Evolutionary conservation across 64 coral and sea anemone genomes (phyloP).

Genomic region (Trachythela sp.): DNA sequence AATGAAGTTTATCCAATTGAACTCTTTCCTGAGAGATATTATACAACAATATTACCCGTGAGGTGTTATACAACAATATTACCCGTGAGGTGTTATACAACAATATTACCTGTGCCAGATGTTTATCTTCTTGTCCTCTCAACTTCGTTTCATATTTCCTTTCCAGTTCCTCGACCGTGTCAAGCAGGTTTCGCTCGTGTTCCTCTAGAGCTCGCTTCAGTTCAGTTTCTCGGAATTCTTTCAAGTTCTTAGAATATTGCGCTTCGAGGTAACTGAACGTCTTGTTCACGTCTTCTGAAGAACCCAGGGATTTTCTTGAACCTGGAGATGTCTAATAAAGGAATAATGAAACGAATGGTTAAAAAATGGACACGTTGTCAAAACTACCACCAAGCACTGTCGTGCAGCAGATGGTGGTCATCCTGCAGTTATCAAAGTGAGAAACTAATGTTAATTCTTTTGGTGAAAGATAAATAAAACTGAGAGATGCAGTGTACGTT

Average conservation of each 20-base stretch:
- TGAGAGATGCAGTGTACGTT: background rate
- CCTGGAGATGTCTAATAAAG: background rate
- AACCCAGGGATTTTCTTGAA: background rate
- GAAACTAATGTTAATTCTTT: too few species aligned
- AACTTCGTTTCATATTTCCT: conserved; percentile 49
- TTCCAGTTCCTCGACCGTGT: conserved; percentile 36
- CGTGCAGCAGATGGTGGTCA: too few species aligned
- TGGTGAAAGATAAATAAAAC: too few species aligned
- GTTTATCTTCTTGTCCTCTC: conserved; percentile 57
- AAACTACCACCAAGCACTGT: too few species aligned
- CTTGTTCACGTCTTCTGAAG: conserved; percentile 45
- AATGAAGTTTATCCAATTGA: background rate
- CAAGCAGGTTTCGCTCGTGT: conserved; percentile 46
- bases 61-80: conserved; percentile 14
- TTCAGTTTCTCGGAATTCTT: conserved; percentile 60
- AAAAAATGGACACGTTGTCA: background rate
- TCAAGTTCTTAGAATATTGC: conserved; percentile 71
- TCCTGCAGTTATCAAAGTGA: too few species aligned
- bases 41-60: conserved; percentile 40
- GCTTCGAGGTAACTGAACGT: conserved; percentile 70
- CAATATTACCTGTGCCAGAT: conserved; percentile 50
- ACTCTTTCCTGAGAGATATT: too few species aligned
- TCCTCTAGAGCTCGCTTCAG: conserved; percentile 37
- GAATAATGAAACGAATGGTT: background rate
- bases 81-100: conserved; percentile 53